Evolutionary conservation across 2,888 invertebrate species (phyloP), one percentile per base, ranked within the genome.

Genomic region (Ochropleura plecta): DNA sequence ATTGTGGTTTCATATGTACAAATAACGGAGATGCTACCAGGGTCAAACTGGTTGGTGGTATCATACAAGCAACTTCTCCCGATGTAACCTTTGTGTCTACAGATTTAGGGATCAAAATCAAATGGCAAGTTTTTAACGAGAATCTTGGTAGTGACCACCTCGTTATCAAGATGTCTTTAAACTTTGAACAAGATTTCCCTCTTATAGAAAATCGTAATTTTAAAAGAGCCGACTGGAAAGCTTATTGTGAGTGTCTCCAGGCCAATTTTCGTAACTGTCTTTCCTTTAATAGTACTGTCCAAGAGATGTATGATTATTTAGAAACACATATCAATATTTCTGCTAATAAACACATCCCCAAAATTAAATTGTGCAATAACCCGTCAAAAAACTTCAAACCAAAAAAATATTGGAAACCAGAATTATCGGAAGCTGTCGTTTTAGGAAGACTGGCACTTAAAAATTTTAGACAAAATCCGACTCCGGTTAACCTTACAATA

Each of bases 171-270:
- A 48, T 68, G 9, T 49, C 68, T 44, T 9, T 59, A 5, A 68
- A 20, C 5, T 68, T 30, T 12, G 0, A 20, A 3, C 1, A 14
- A 3, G 5, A 57, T 30, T 9, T 3, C 12, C 1, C 6, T 16
- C 6, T 20, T 30, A 60, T 3, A 12, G 5, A 69, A 60, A 69
- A 69, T 51, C 59, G 40, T 42, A 69, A 69, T 42, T 69, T 60
- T n/a, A 60, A 49, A 49, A 60, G 51, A 4, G 69, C 69, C 0
- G 60, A 69, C 51, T 69, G 69, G 69, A 51, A 9, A 30, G 30
- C 30, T 30, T 30, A 30, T 30, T 30, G 30, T 30, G 30, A 30
- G 30, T 30, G 30, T 30, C 30, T 30, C 30, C 1, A 30, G 30
- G 30, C 30, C 30, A 30, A 30, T 30, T 30, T 30, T 30, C 30